Evolutionary conservation across 2,888 invertebrate genomes (phyloP), one percentile per base, ranked within the genome.

Genomic region (Drosophila testacea): DNA sequence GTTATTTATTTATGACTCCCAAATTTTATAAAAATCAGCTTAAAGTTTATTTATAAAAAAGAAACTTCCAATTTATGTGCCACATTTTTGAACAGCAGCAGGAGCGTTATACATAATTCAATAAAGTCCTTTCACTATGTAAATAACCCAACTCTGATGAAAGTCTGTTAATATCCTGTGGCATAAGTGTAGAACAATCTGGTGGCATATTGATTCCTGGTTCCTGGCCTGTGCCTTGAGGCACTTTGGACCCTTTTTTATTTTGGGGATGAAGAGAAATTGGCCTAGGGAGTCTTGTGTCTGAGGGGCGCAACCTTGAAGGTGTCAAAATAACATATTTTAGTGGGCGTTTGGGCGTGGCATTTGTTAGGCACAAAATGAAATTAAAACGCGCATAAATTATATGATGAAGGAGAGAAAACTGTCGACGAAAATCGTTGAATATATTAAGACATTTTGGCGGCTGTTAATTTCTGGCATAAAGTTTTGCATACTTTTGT

Each of bases 351-450:
- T 50, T 41, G 81, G 83, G 87, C 89, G 88, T 87, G 88, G 88
- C 81, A 75, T 48, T 77, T 80, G 83, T 88, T 88, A 77, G 88
- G 88, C 86, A 80, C 76, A 57, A 83, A 83, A 83, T 88, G 86
- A 89, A 85, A 85, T 85, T 85, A 85, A 89, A 89, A 89, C 86
- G 85, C 78, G 88, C 88, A 85, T 89, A 89, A 85, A 85, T 85
- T 89, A 89, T 82, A 81, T 70, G 81, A 54, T 70, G 55, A 65
- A 59, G 38, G 41, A 60, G 42, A 42, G 44, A 61, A 73, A 69
- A 69, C 51, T 68, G 67, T 59, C 44, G 44, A 36, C 41, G 51
- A 72, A 71, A 86, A 76, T 81, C 70, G 77, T 79, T 84, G 84
- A 84, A 84, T 84, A 84, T 82, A 89, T 84, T 84, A 89, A 84